phyloP scores from a whole-genome alignment of 2,888 invertebrate genomes.

The Pilophorus perplexus region DNA sequence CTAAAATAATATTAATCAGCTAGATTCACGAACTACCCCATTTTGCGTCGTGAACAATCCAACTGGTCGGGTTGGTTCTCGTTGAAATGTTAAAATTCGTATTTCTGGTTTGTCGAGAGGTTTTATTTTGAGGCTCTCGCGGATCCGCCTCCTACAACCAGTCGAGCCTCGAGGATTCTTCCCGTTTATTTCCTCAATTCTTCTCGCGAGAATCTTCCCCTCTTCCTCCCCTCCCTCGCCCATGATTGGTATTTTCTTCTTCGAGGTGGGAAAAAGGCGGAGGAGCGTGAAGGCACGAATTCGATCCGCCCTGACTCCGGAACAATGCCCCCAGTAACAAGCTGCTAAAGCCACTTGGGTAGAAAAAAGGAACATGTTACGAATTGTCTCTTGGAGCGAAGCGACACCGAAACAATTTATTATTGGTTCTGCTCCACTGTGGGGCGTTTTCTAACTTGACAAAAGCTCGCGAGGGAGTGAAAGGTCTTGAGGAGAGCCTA shows the following conservation, averaged over 20 bases:
- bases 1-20: too few relatives aligned
- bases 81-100: too few relatives aligned
- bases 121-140: too few relatives aligned
- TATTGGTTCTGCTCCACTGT: conserved; percentile 48
- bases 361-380: conserved; percentile 47
- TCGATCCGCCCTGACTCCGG: conserved; percentile 31
- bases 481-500: conserved; percentile 38
- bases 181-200: too few relatives aligned
- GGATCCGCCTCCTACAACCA: too few relatives aligned
- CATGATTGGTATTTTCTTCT: conserved; percentile 40
- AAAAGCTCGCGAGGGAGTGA: conserved; percentile 30
- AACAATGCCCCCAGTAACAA: conserved; percentile 43
- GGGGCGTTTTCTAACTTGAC: conserved; percentile 26
- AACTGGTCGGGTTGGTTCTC: too few relatives aligned
- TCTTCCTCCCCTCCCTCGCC: background rate
- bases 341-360: conserved; percentile 35
- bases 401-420: conserved; percentile 48
- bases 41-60: too few relatives aligned
- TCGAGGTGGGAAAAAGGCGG: conserved; percentile 42
- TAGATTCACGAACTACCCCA: too few relatives aligned
- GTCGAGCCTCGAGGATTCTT: too few relatives aligned
- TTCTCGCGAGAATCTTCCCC: background rate
- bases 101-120: too few relatives aligned
- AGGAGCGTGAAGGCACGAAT: conserved; percentile 41
- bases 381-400: conserved; percentile 46